Evolutionary conservation across 1,140 invertebrate genomes (phyloP), one percentile per base, ranked within the genome.

Genomic region (Zaprionus tsacasi): DNA sequence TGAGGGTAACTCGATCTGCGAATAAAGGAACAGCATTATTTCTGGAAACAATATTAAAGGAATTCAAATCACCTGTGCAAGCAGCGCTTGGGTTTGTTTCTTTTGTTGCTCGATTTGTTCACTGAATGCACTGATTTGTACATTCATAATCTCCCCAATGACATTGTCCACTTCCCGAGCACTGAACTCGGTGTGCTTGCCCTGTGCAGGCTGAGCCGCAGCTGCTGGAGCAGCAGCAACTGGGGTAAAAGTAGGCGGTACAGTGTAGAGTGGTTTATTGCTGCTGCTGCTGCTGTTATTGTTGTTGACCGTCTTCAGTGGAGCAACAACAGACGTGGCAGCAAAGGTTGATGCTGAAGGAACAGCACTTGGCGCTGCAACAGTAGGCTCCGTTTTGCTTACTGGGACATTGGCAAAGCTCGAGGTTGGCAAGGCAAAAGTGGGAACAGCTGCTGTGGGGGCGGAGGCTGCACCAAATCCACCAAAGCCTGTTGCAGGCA

Each of bases 71-170:
- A 95, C 93, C 88, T 93, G 92, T 4, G 92, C 89, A 17, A 95
- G 92, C 12, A 94, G 77, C 33, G 92, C 86, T 35, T 81, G 91
- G 0, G 93, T 93, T 58, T 93, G 93, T 3, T 93, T 86, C 60
- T 94, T 92, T 66, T 96, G 93, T 45, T 94, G 93, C 70, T 93
- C 93, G 2, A 96, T 78, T 81, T 96, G 95, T 67, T 93, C 91
- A 75, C 95, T 94, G 81, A 96, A 95, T 48, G 94, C 93, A 27
- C 93, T 92, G 2, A 95, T 94, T 93, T 96, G 94, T 25, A 93
- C 80, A 21, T 90, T 83, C 64, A 93, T 92, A 45, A 93, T 89
- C 57, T 90, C 81, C 1, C 67, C 76, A n/a, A 93, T 82, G 7
- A 92, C 78, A 43, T 91, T 79, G 25, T 80, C 71, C 21, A 80